Conservation (phyloP, 2,113 vertebrate genomes). For the Zosterops pallidus region DNA sequence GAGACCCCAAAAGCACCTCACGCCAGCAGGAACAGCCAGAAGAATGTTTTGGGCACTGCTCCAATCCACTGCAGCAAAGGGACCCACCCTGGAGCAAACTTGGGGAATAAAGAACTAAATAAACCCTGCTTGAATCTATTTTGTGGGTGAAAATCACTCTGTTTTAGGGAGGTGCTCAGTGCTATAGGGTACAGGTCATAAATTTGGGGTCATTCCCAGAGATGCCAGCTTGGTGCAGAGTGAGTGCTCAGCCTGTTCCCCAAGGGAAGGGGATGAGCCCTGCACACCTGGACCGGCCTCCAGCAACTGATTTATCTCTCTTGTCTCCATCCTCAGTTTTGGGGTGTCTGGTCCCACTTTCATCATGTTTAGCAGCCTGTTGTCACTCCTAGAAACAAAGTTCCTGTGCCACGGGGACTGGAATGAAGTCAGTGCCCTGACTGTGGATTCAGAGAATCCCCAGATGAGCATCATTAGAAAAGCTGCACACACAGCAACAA, state of each 20-base stretch:
- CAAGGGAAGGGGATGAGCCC: background rate
- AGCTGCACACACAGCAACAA: accelerated
- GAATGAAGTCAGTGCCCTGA: accelerated
- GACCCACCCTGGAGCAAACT: background rate
- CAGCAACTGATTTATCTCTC: background rate
- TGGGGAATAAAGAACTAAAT: background rate
- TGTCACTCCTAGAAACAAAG: background rate
- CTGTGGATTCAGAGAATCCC: background rate
- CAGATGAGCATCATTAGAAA: accelerated
- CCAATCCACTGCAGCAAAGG: background rate
- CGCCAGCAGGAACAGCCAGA: background rate
- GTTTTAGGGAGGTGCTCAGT: background rate
- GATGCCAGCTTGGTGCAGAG: background rate
- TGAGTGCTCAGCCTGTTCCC: background rate
- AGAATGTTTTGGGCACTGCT: background rate
- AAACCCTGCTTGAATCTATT: background rate
- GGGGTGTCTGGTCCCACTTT: background rate
- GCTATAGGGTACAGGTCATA: background rate
- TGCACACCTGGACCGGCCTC: accelerated
- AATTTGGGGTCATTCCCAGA: background rate
- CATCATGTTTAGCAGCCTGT: background rate
- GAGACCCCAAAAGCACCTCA: background rate
- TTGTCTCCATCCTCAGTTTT: too few relatives aligned
- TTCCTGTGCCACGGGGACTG: background rate
- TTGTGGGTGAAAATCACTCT: background rate